Evolutionary conservation across 2,888 invertebrate species (phyloP), one percentile per base, ranked within the genome.

Genomic region (Hydraecia micacea): DNA sequence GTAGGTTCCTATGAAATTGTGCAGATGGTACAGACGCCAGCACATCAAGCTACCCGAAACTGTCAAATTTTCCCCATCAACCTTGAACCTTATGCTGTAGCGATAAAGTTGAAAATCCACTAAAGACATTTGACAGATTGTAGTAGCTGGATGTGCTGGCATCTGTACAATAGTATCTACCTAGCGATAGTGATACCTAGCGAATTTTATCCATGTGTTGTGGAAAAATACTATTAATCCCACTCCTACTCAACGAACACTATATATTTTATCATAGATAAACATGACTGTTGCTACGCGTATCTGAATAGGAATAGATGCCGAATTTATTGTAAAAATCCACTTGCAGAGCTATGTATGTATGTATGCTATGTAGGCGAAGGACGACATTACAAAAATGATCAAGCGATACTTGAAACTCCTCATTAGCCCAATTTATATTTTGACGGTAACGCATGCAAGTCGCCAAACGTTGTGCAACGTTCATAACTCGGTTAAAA

Each of bases 401-500:
- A 75, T 71, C n/a, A 60, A 71, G 52, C 42, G 71, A 36, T 73
- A 70, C 49, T 75, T 9, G 55, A 65, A 75, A 63, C 55, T 72
- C 72, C 75, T 88, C 88, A 79, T 87, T 87, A 88, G 66, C 77
- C 77, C 39, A 80, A 86, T 87, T 83, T 83, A 85, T 42, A 79
- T 75, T 79, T 76, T 60, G 67, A 80, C 72, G 69, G 74, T 72
- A 81, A 73, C 66, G 52, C 36, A 74, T 84, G 77, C 78, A 84
- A 63, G 76, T 92, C 93, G 90, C 91, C 92, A 92, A 91, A 90
- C 81, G 88, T 95, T 94, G 94, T 91, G 94, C 92, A 95, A 95
- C 91, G 21, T 69, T 91, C 93, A 94, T 93, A 93, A 94, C 93
- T 93, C 91, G 92, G 93, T 93, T 93, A 92, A 91, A 92, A 87